Evolutionary conservation across 2,797 vertebrate species (phyloP).

Genomic region (Orestias chungarensis): DNA sequence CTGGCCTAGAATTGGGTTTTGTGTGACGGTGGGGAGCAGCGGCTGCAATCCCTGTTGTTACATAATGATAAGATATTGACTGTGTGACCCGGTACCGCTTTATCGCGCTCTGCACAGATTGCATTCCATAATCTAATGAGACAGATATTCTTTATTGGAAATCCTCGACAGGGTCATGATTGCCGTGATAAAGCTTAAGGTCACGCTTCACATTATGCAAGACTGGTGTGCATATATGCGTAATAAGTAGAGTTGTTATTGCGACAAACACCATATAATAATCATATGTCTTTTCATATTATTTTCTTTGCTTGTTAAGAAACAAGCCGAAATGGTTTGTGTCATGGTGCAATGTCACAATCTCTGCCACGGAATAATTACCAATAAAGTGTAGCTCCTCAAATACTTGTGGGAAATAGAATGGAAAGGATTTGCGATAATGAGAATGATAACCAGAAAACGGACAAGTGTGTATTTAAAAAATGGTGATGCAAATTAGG

Average conservation of each 20-base stretch:
- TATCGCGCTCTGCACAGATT: slow-evolving; percentile 69
- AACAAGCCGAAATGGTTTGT: slow-evolving; percentile 32
- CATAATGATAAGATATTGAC: slow-evolving; percentile 75
- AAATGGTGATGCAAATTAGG: slow-evolving; percentile 49
- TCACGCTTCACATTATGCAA: slow-evolving; percentile 61
- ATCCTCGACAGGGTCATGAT: slow-evolving; percentile 66
- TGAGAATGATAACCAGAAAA: slow-evolving; percentile 29
- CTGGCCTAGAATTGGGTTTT: slow-evolving; percentile 13
- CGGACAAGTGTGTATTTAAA: slow-evolving; percentile 34
- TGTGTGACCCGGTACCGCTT: slow-evolving; percentile 69
- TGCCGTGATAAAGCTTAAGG: slow-evolving; percentile 70
- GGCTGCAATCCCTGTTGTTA: slow-evolving; percentile 55
- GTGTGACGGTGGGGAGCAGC: slow-evolving; percentile 10
- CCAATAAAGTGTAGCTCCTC: slow-evolving; percentile 45
- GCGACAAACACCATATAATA: slow-evolving; percentile 40
- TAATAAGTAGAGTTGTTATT: slow-evolving; percentile 51
- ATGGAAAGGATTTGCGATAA: slow-evolving; percentile 22
- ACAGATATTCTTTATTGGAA: slow-evolving; percentile 76
- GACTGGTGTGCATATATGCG: slow-evolving; percentile 19
- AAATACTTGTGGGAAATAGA: slow-evolving; percentile 17
- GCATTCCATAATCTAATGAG: slow-evolving; percentile 77
- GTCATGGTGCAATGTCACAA: slow-evolving; percentile 35
- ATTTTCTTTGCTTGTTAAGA: slow-evolving; percentile 43
- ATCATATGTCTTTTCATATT: slow-evolving; percentile 53
- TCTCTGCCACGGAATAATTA: slow-evolving; percentile 42